Conservation (phyloP, 2,113 vertebrate species). For the Aplodontia rufa region DNA sequence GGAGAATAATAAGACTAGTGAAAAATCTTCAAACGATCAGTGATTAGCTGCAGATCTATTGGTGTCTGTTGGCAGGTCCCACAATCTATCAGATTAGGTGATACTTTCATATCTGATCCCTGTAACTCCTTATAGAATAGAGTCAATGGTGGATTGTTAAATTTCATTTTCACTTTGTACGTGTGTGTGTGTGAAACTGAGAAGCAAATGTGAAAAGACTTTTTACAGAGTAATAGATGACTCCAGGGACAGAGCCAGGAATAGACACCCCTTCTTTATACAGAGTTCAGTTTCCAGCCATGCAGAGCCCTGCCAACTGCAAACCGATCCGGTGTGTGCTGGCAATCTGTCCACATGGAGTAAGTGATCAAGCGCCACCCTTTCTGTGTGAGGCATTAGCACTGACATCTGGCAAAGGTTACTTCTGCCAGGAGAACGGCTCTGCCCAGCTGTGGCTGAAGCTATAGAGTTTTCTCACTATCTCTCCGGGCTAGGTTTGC, state of each 20-base stretch:
- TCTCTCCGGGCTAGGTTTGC: neutral
- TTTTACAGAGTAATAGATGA: constrained; percentile 18
- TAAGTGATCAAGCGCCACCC: neutral
- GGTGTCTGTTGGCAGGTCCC: neutral
- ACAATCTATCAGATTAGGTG: neutral
- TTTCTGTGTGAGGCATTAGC: neutral
- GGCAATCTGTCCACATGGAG: neutral
- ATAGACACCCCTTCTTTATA: neutral
- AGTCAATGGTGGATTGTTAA: neutral
- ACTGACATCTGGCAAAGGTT: neutral
- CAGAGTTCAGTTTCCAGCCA: constrained; percentile 31
- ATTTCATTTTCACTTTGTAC: neutral
- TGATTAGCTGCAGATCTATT: neutral
- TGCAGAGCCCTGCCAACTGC: constrained; percentile 1
- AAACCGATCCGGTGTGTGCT: neutral
- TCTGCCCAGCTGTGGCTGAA: neutral
- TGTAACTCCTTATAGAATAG: neutral
- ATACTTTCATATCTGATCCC: neutral
- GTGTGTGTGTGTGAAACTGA: neutral
- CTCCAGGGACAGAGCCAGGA: neutral
- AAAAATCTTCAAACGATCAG: neutral
- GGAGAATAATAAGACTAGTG: neutral
- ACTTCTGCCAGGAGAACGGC: neutral
- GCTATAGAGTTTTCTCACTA: neutral
- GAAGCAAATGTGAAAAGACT: constrained; percentile 18